Conservation (phyloP, 35 echinoderm and acorn worm genomes). For the Anneissia japonica region DNA sequence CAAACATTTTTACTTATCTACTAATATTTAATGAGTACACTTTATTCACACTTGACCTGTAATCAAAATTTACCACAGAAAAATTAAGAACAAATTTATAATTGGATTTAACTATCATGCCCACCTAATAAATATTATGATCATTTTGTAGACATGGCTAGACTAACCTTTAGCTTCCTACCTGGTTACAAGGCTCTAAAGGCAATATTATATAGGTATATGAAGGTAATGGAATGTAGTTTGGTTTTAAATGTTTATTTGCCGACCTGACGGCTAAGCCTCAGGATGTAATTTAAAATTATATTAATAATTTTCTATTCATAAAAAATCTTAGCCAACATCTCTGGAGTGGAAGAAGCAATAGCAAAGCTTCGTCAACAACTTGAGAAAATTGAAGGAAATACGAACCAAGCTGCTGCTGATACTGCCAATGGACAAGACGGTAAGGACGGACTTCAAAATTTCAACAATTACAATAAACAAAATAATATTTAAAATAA, state of each 20-base stretch:
- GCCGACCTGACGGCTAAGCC: background rate
- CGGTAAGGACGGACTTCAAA: slow-evolving; percentile 8
- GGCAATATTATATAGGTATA: background rate
- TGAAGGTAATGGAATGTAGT: background rate
- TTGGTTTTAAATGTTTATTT: background rate
- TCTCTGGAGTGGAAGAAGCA: slow-evolving; percentile 30
- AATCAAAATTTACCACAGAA: too few relatives aligned
- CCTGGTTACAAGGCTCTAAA: too few relatives aligned
- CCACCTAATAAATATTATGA: too few relatives aligned
- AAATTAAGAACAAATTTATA: too few relatives aligned
- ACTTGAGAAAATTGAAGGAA: slow-evolving; percentile 22
- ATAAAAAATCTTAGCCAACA: background rate
- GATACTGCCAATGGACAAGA: slow-evolving; percentile 10
- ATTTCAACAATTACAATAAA: background rate
- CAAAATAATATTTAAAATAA: background rate
- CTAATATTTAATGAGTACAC: too few relatives aligned
- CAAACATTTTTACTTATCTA: too few relatives aligned
- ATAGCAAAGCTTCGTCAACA: slow-evolving; percentile 23
- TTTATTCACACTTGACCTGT: too few relatives aligned
- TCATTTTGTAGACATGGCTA: too few relatives aligned
- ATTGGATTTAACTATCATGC: too few relatives aligned
- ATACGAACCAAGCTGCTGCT: slow-evolving; percentile 34
- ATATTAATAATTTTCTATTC: background rate
- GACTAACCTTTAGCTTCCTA: too few relatives aligned
- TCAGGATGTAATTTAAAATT: too few relatives aligned